Conservation (phyloP, 35 echinoderm and acorn worm species). For the Heliocidaris tuberculata region DNA sequence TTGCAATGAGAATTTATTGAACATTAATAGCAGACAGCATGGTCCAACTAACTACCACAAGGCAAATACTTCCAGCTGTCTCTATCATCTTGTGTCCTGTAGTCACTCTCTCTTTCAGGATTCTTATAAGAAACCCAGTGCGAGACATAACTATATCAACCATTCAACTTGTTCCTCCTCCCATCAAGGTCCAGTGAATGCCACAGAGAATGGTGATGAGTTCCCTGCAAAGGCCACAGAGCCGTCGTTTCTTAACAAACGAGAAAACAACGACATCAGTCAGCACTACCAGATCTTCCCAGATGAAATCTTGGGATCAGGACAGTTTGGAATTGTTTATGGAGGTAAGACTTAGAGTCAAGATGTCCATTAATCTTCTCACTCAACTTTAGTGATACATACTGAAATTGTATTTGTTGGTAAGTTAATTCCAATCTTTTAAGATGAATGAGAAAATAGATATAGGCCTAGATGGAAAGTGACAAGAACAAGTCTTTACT, state of each 20-base stretch:
- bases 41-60: not conserved
- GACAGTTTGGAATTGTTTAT: constrained; percentile 99
- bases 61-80: not conserved
- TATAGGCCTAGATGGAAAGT: no score
- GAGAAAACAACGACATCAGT: constrained; percentile 85
- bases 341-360: constrained; percentile 68
- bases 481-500: no score
- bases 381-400: no score
- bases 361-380: not conserved
- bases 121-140: constrained; percentile 7
- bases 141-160: not conserved
- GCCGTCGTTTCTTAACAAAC: constrained; percentile 23
- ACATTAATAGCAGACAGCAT: not conserved
- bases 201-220: constrained; percentile 79
- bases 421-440: no score
- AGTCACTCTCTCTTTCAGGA: constrained; percentile 27
- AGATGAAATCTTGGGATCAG: constrained; percentile 97
- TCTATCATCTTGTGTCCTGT: not conserved
- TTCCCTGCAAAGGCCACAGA: constrained; percentile 18
- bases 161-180: constrained; percentile 25
- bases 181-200: constrained; percentile 57
- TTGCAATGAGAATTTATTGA: not conserved
- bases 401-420: no score
- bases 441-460: no score
- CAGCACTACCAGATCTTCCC: constrained; percentile 97